phyloP scores from a whole-genome alignment of 2,797 vertebrate genomes.

The Aldrovandia affinis region DNA sequence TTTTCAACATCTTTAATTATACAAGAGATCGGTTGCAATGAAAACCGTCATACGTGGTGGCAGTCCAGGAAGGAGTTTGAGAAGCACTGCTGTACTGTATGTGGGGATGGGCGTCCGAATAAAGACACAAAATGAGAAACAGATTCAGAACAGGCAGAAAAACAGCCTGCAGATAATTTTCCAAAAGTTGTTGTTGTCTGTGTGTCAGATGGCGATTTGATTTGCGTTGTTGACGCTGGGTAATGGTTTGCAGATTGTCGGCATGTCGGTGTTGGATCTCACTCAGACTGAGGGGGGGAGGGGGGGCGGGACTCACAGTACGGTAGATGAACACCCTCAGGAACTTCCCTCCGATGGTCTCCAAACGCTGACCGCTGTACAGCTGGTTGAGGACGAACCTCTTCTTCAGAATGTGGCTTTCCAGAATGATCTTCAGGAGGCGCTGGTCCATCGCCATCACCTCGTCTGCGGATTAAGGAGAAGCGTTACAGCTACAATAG shows the following conservation, averaged over 20 bases:
- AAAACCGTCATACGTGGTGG: no score
- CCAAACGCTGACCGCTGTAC: conserved; percentile 90
- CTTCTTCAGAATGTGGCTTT: conserved; percentile 91
- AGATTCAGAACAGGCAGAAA: not conserved
- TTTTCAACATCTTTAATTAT: no score
- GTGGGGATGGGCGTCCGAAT: not conserved
- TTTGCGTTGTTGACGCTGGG: not conserved
- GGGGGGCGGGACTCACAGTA: conserved; percentile 78
- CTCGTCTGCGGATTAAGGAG: conserved; percentile 76
- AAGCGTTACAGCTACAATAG: not conserved
- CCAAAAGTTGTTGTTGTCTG: not conserved
- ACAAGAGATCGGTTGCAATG: no score
- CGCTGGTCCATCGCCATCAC: conserved; percentile 87
- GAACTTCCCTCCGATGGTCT: conserved; percentile 88
- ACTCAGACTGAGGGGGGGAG: not conserved
- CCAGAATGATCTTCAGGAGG: conserved; percentile 81
- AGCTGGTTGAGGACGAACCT: conserved; percentile 87
- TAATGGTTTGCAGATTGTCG: not conserved
- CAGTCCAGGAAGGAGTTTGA: no score
- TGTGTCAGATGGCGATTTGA: not conserved
- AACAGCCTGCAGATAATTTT: not conserved
- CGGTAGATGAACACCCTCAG: conserved; percentile 97
- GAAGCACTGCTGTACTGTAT: no score
- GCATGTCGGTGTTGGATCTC: not conserved
- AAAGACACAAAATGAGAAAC: not conserved